Conservation (phyloP, 2,797 vertebrate genomes). For the Spizella passerina region DNA sequence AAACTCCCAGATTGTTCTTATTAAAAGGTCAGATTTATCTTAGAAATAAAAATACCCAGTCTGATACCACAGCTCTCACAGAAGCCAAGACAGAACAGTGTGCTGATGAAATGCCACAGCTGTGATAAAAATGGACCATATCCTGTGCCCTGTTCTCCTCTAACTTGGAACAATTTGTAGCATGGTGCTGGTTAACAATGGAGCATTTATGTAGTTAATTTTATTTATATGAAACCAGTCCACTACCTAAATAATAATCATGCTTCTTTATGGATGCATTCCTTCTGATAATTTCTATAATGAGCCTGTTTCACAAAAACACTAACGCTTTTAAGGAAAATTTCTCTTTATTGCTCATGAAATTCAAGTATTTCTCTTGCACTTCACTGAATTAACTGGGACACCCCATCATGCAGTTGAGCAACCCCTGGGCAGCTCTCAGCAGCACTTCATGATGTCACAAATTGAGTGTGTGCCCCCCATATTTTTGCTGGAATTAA, state of each 20-base stretch:
- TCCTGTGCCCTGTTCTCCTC: neutral
- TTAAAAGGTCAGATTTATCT: conserved; percentile 16
- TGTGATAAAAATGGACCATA: neutral
- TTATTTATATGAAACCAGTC: neutral
- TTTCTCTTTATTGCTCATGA: neutral
- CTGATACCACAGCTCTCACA: neutral
- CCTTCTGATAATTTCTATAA: neutral
- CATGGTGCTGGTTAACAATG: neutral
- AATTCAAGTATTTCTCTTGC: neutral
- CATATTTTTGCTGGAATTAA: neutral
- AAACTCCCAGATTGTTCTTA: neutral
- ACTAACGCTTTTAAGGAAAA: neutral
- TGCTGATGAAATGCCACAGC: neutral
- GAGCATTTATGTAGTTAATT: neutral
- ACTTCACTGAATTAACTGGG: neutral
- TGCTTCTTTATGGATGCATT: neutral
- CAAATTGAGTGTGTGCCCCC: neutral
- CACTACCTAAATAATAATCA: neutral
- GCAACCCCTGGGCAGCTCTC: neutral
- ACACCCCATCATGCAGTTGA: neutral
- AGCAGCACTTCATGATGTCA: neutral
- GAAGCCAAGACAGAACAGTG: neutral
- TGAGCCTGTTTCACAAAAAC: neutral
- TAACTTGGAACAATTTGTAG: neutral
- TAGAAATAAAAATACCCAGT: neutral